Evolutionary conservation across 1,140 invertebrate genomes (phyloP), one percentile per base, ranked within the genome.

Genomic region (Tetramorium simillimum): DNA sequence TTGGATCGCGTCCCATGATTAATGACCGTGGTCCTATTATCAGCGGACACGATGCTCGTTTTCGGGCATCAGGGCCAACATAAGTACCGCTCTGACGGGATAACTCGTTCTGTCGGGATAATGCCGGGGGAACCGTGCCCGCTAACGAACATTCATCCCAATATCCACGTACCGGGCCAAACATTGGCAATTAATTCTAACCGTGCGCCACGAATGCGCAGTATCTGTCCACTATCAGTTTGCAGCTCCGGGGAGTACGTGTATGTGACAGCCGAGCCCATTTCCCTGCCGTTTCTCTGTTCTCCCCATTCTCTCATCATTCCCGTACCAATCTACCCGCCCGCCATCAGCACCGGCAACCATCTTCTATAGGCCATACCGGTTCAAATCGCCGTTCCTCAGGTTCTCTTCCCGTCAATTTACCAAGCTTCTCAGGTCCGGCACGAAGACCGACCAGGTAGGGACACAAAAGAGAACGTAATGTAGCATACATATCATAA

Each of bases 101-200:
- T 89, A 82, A 90, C 88, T 89, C 88, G 89, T 90, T 90, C 88
- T 49, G 58, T 5, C 43, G 56, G 85, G 73, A 53, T 58, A 87
- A 90, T 89, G 75, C 80, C 86, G 78, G 56, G 88, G 78, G 73
- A 76, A 56, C 86, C 70, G 70, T 85, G 90, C 81, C 77, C 80
- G 89, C 90, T 92, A 92, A 91, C 90, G 91, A 91, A 92, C 90
- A 92, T 92, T 92, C 91, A 86, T 92, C 89, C 88, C 90, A 92
- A 92, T 92, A 92, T 92, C 87, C 89, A 89, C 84, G 88, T 86
- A 85, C 63, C 89, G 86, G 73, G 78, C 91, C 91, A 92, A 93
- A 93, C 91, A 93, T 92, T 92, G 92, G 90, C 92, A 93, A 93
- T 93, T 93, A 93, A 93, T 93, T 93, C 91, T 90, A 90, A 86